These are phyloP conservation scores for Acronicta aceris DNA, from an alignment of 2,888 invertebrate genomes.

Conservation along the genomic window DNA sequence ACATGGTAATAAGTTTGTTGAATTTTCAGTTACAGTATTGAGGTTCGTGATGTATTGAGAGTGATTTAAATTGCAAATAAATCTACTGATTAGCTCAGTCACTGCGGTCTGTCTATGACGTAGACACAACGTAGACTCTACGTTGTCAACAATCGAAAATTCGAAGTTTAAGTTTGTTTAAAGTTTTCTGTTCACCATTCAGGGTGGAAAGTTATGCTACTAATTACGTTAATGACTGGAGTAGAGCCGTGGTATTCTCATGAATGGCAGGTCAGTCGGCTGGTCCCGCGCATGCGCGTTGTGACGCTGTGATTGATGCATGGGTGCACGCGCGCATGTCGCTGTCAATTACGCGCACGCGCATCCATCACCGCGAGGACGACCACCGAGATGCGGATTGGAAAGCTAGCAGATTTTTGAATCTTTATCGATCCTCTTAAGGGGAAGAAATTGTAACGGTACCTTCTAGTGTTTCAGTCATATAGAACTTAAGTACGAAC, in stretches of 20 bases:
- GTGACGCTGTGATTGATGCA: slow-evolving; percentile 54
- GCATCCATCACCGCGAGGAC: slow-evolving; percentile 64
- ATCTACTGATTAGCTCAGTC: too few species aligned
- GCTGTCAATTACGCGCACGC: slow-evolving; percentile 72
- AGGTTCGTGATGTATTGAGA: too few species aligned
- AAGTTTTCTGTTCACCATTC: neutral
- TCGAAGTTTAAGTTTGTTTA: too few species aligned
- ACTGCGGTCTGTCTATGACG: too few species aligned
- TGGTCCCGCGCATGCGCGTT: slow-evolving; percentile 12
- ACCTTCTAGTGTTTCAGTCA: neutral
- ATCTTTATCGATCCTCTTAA: slow-evolving; percentile 7
- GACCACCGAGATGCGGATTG: slow-evolving; percentile 36
- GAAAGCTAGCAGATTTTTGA: slow-evolving; percentile 20
- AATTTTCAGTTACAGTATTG: too few species aligned
- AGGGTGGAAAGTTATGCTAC: slow-evolving; percentile 8
- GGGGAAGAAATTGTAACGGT: neutral
- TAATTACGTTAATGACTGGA: slow-evolving; percentile 38
- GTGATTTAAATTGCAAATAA: too few species aligned
- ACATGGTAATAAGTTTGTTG: too few species aligned
- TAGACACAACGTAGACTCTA: too few species aligned
- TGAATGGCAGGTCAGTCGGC: slow-evolving; percentile 10
- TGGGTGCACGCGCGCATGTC: slow-evolving; percentile 53
- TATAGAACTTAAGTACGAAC: neutral
- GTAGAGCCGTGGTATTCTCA: slow-evolving; percentile 24
- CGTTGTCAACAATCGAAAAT: too few species aligned